A percentile compares a stretch with the other conserved stretches of the same genome.
Conservation (phyloP, 2,113 vertebrate species). For the Chloropsis cyanopogon region DNA sequence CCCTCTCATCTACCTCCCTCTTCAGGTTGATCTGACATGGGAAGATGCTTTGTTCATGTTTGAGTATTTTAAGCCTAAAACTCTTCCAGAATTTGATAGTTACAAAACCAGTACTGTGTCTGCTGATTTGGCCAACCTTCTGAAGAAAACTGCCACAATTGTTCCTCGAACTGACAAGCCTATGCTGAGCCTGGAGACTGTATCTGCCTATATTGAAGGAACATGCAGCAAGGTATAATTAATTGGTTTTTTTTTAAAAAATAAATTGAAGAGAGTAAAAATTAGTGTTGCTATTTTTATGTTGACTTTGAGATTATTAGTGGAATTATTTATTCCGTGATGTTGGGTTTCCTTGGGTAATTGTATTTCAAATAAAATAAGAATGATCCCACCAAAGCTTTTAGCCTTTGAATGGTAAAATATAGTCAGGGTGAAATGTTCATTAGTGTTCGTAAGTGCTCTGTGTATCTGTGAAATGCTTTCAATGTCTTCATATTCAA, state of each 20-base stretch:
- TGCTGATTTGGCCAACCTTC: conserved; percentile 93
- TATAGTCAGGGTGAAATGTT: background rate
- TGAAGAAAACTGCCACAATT: conserved; percentile 87
- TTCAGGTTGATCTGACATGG: conserved; percentile 93
- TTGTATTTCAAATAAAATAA: background rate
- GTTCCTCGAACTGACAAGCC: conserved; percentile 84
- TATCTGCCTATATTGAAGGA: conserved; percentile 91
- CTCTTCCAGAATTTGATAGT: conserved; percentile 95
- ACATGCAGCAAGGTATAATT: conserved; percentile 82
- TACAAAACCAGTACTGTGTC: conserved; percentile 99
- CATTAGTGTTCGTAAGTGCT: background rate
- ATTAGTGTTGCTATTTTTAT: background rate
- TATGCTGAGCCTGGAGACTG: conserved; percentile 83
- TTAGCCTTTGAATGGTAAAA: background rate
- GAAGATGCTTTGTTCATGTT: conserved; percentile 92
- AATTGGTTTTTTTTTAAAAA: background rate
- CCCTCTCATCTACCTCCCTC: background rate
- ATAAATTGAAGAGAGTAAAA: background rate
- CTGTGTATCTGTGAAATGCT: background rate
- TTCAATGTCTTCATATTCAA: background rate
- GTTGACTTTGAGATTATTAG: background rate
- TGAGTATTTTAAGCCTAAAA: conserved; percentile 96
- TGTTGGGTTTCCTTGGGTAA: background rate
- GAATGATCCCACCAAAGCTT: background rate
- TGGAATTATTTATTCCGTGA: background rate